A percentile compares a stretch with the other conserved stretches of the same genome.
These are phyloP conservation scores for Diuraphis noxia DNA, from an alignment of 1,140 invertebrate genomes.

Conservation along the genomic window DNA sequence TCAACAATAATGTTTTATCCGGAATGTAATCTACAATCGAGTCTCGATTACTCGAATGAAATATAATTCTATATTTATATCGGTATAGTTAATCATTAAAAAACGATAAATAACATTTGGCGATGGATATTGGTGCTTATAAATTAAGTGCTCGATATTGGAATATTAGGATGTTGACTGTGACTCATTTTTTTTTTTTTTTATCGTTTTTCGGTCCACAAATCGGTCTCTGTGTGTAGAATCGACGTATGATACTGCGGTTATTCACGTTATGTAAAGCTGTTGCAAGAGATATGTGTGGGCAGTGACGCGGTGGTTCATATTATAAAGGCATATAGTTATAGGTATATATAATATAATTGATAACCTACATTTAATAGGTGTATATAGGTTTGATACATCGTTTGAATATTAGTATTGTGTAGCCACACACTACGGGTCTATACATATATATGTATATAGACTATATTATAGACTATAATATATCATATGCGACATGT, in stretches of 20 bases:
- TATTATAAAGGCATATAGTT: neutral
- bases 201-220: no score
- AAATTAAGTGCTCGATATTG: neutral
- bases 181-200: no score
- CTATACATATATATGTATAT: neutral
- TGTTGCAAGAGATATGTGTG: neutral
- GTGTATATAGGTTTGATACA: neutral
- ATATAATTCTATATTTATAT: neutral
- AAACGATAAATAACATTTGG: neutral
- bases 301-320: neutral
- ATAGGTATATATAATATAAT: no score
- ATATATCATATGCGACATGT: neutral
- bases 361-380: no score
- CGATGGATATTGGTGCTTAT: neutral
- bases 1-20: neutral
- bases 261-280: neutral
- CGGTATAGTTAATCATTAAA: neutral
- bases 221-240: neutral
- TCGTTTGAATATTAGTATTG: neutral
- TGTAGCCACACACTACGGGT: neutral
- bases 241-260: neutral
- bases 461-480: neutral
- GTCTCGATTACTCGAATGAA: neutral
- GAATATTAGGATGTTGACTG: no score
- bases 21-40: neutral